Base-by-base conservation (phyloP, 2,113 vertebrate species). In the Aegotheles bennettii region DNA sequence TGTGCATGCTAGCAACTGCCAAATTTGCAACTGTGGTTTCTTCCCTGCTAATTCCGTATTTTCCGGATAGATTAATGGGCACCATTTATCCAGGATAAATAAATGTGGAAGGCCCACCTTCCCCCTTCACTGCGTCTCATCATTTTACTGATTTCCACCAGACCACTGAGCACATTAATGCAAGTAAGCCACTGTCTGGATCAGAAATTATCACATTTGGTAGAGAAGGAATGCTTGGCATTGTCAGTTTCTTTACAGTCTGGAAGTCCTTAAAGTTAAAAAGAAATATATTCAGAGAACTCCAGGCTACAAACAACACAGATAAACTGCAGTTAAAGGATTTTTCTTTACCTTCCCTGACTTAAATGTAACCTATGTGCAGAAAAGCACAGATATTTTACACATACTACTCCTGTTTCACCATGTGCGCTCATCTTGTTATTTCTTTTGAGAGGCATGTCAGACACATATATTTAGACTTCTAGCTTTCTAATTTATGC, bases 11-110 rank as follows among this genome's bases (percentile, higher is more conserved):
- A 76, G 71, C 68, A 95, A 74, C 77, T 97, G 95, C 97, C 93
- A 97, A 97, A 92, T 89, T 90, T 90, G 91, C 89, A 95, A 87
- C 84, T 95, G 93, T 78, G 87, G 90, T 86, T 97, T 94, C 93
- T 95, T 95, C 59, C 94, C 83, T 97, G 95, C 96, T 96, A 97
- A 97, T 96, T 97, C 94, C 76, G 76, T 91, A 95, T 97, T 97
- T 95, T 94, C 71, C 75, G 82, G 93, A 97, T 94, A 97, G 97
- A 97, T 97, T 97, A 97, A 97, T 96, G 85, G 94, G 79, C 76
- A 89, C 57, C 63, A 79, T 92, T 97, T 97, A 78, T 94, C 90
- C 94, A 93, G 94, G 95, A 95, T 79, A 96, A 97, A 97, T 95
- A 96, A 93, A 96, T 47, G 63, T 79, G 71, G 61, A 96, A 80